These are phyloP conservation scores for Apogon hyalosoma DNA, from an alignment of 2,797 vertebrate species.

Conservation along the genomic window DNA sequence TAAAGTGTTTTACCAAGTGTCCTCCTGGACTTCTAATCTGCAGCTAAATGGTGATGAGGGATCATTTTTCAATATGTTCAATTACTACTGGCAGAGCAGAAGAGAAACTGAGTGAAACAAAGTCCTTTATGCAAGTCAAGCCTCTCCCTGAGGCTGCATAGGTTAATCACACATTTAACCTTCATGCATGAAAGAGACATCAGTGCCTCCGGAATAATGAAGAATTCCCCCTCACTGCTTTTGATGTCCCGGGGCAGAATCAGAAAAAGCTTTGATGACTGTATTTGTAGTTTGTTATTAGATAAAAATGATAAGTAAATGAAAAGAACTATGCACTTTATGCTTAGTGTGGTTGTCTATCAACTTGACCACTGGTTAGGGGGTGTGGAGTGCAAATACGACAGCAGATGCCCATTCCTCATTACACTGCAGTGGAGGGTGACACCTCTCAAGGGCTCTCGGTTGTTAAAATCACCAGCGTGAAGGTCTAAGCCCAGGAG, in stretches of 20 bases:
- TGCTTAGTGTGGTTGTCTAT: neutral
- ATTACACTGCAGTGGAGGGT: constrained; percentile 48
- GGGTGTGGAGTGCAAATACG: constrained; percentile 13
- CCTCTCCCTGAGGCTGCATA: constrained; percentile 25
- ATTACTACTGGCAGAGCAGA: constrained; percentile 30
- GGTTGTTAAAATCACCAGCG: constrained; percentile 53
- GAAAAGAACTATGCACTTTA: neutral
- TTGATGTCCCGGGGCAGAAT: constrained; percentile 1
- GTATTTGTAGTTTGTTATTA: neutral
- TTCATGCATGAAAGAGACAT: constrained; percentile 50
- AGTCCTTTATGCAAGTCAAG: constrained; percentile 25
- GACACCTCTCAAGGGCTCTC: constrained; percentile 47
- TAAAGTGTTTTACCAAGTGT: constrained; percentile 32
- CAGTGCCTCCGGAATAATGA: constrained; percentile 32
- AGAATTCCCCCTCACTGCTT: constrained; percentile 5
- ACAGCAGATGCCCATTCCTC: constrained; percentile 47
- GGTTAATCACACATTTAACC: constrained; percentile 59
- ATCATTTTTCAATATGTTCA: constrained; percentile 47
- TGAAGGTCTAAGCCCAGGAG: constrained; percentile 54
- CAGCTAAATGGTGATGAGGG: constrained; percentile 42
- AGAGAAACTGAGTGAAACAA: constrained; percentile 26
- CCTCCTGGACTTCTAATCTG: constrained; percentile 44
- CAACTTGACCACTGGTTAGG: constrained; percentile 5
- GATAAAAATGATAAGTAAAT: neutral
- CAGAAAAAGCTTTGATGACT: constrained; percentile 6